Base-by-base conservation (phyloP, 2,797 vertebrate genomes). In the Neoniphon sammara region DNA sequence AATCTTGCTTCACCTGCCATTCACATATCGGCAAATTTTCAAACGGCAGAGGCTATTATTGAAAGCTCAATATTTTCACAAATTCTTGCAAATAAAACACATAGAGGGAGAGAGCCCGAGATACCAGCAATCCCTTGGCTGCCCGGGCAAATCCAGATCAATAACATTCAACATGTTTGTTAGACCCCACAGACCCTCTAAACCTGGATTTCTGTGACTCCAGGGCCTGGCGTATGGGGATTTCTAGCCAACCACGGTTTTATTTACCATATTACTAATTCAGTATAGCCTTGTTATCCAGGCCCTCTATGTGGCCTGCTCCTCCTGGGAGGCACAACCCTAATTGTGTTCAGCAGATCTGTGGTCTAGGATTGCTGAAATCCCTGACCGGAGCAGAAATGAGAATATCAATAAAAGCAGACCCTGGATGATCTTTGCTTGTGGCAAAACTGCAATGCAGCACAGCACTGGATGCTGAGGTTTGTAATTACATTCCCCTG, bases 181-280 rank as follows among this genome's bases (percentile, higher is more conserved):
- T 76, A 79, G 75, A 81, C 68, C 75, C 71, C 75, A 65, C 21
- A 74, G 84, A 83, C 76, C 75, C 70, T 75, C 65, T 57, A 60
- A 78, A 86, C 49, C 73, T 52, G 49, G 66, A 46, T 82, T 66
- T 73, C 57, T 85, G 52, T 85, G 73, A 80, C 86, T 91, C 73
- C 73, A 67, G 86, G 88, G 78, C 77, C 81, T 75, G 80, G 58
- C 31, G 81, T 85, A 70, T 70, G 73, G 76, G 56, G 68, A 89
- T 88, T 85, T 89, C 81, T 73, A 82, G 77, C 78, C 68, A 79
- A 82, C 75, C 42, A 71, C 64, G 66, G 73, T 89, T 92, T 91
- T 91, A 92, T 92, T 93, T 91, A 91, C 89, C 80, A 80, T 90
- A 86, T 91, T 91, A 92, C 89, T 88, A 91, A 94, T 89, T 92